Percentiles rank a stretch among this genome's conserved stretches.
Evolutionary conservation across 2,888 invertebrate genomes (phyloP).

Genomic region (Drosophila villosipedis): DNA sequence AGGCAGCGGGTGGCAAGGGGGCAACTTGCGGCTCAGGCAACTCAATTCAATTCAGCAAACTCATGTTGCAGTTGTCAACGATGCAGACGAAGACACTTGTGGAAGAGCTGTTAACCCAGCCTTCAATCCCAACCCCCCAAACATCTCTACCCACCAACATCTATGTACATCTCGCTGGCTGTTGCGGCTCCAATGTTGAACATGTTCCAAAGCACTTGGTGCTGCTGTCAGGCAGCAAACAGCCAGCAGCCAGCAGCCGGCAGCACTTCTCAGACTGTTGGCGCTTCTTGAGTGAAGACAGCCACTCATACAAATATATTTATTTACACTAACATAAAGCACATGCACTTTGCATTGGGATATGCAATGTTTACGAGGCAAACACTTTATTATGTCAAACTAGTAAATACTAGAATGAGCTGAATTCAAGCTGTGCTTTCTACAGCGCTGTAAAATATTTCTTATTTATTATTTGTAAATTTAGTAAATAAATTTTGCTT

Average conservation of each 20-base stretch:
- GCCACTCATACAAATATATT: conserved; percentile 42
- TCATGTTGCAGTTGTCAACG: conserved; percentile 78
- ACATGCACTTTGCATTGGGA: conserved; percentile 19
- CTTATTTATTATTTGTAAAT: neutral
- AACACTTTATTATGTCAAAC: neutral
- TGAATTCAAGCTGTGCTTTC: neutral
- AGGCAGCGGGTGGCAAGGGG: conserved; percentile 5
- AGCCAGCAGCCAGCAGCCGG: conserved; percentile 26
- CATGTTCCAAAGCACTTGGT: conserved; percentile 75
- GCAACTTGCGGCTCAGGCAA: conserved; percentile 50
- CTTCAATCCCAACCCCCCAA: neutral
- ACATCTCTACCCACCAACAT: neutral
- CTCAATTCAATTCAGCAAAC: conserved; percentile 74
- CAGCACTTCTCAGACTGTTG: conserved; percentile 65
- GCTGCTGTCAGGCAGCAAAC: conserved; percentile 65
- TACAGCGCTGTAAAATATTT: neutral
- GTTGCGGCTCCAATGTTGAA: conserved; percentile 44
- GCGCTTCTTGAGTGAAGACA: conserved; percentile 70
- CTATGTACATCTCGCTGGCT: conserved; percentile 11
- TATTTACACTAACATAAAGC: conserved; percentile 11
- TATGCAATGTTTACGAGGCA: neutral
- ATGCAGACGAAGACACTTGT: conserved; percentile 69
- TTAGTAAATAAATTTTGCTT: too few relatives aligned
- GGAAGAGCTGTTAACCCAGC: conserved; percentile 31
- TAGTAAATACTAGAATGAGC: neutral